These are phyloP conservation scores for Drosophila infuscata DNA, from an alignment of 2,888 invertebrate genomes.

Conservation along the genomic window DNA sequence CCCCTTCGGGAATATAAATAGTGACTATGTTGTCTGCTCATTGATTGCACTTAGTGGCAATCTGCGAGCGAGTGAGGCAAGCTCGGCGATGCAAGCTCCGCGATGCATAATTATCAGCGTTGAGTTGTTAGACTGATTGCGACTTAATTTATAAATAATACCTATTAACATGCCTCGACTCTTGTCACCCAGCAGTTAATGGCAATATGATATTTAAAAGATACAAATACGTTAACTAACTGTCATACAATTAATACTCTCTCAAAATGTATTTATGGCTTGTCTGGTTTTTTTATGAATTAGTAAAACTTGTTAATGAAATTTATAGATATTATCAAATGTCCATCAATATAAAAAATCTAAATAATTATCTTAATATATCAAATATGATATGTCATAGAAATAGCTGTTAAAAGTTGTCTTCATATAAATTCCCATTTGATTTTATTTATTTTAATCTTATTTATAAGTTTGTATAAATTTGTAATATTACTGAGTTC, in stretches of 20 bases:
- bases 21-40: conserved; percentile 11
- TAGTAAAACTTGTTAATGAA: background rate
- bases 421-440: background rate
- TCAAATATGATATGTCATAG: background rate
- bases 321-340: background rate
- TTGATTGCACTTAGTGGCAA: conserved; percentile 2
- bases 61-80: background rate
- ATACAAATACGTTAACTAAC: background rate
- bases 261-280: background rate
- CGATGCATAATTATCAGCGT: conserved; percentile 34
- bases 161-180: background rate
- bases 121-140: conserved; percentile 19
- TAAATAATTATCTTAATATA: background rate
- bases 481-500: no score
- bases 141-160: conserved; percentile 8
- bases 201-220: background rate
- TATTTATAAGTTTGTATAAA: background rate
- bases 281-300: background rate
- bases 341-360: background rate
- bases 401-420: background rate
- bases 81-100: conserved; percentile 1
- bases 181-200: background rate
- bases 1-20: conserved; percentile 12
- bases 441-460: background rate
- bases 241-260: background rate